Base-by-base conservation (phyloP, 1,140 invertebrate genomes). In the Mylabris phalerata region DNA sequence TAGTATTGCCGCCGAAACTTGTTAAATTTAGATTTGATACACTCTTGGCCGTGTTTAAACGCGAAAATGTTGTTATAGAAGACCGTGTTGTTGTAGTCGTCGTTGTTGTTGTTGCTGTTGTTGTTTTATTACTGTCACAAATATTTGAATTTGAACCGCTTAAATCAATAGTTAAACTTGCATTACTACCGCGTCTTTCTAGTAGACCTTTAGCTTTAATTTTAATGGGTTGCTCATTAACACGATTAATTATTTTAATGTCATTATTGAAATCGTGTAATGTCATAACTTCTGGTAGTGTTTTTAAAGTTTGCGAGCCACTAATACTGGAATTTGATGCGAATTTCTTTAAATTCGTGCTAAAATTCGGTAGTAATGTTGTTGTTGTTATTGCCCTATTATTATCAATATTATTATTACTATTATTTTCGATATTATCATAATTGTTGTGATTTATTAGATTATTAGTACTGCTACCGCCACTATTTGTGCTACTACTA, bases 181-280 rank as follows among this genome's bases (percentile, higher is more conserved):
- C 91, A 72, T 90, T 93, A 7, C 91, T 93, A 52, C 90, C 90
- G 44, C 89, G 79, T 10, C 89, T 78, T 74, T 92, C 87, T 7
- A 90, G 71, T 2, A 89, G 70, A 42, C 86, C 84, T 63, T 89
- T 90, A 32, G 70, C 70, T 66, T 67, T 73, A 26, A 73, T 70
- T 65, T 64, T 71, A 50, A 67, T 68, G 0, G 73, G 72, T 86
- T 89, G 65, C n/a, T 68, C 71, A 11, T 71, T 66, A 50, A 68
- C 60, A 32, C 32, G 7, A 32, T 32, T 32, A 0, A 32, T 32
- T 32, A 7, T 32, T 32, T 32, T 32, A 1, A 32, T 47, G 13
- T 47, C 67, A 50, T 75, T 73, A 13, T 72, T 77, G 62, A 84
- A 85, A 70, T 85, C 83, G 58, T 83, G 81, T 19, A 84, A 75